Evolutionary conservation across 2,888 invertebrate genomes (phyloP).

Genomic region (Bugulina stolonifera): DNA sequence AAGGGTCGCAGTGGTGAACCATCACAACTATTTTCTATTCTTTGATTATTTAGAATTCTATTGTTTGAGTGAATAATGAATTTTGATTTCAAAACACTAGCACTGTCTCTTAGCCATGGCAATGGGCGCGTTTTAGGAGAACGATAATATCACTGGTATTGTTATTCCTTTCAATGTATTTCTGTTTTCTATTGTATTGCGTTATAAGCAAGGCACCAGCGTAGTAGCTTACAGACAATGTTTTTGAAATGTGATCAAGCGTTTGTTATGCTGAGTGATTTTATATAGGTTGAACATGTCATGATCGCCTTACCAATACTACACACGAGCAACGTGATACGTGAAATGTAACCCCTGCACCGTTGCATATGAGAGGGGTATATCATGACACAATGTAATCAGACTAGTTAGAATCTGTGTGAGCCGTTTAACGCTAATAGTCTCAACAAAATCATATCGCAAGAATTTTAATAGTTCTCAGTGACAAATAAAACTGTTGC

Average conservation of each 20-base stretch:
- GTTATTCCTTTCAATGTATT: not conserved
- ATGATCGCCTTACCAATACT: conserved; percentile 10
- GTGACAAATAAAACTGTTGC: conserved; percentile 8
- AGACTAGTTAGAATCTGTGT: not conserved
- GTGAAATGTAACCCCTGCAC: not conserved
- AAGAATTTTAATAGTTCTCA: conserved; percentile 9
- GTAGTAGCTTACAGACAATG: not conserved
- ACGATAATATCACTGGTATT: not conserved
- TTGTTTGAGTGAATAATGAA: not conserved
- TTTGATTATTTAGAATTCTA: not conserved
- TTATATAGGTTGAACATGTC: not conserved
- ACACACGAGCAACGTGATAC: not conserved
- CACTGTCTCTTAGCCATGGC: too few species aligned
- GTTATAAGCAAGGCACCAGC: conserved; percentile 7
- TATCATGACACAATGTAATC: conserved; percentile 2
- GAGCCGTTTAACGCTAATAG: not conserved
- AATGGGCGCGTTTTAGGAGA: too few species aligned
- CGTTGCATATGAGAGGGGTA: not conserved
- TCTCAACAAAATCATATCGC: conserved; percentile 14
- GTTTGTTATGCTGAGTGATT: conserved; percentile 16
- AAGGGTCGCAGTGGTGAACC: not conserved
- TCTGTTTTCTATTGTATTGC: conserved; percentile 14
- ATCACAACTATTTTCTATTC: not conserved
- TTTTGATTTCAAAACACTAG: not conserved
- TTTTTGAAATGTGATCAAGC: conserved; percentile 26